A percentile compares a stretch with the other conserved stretches of the same genome.
phyloP scores from a whole-genome alignment of 2,797 vertebrate species.

The Halcyon badia region DNA sequence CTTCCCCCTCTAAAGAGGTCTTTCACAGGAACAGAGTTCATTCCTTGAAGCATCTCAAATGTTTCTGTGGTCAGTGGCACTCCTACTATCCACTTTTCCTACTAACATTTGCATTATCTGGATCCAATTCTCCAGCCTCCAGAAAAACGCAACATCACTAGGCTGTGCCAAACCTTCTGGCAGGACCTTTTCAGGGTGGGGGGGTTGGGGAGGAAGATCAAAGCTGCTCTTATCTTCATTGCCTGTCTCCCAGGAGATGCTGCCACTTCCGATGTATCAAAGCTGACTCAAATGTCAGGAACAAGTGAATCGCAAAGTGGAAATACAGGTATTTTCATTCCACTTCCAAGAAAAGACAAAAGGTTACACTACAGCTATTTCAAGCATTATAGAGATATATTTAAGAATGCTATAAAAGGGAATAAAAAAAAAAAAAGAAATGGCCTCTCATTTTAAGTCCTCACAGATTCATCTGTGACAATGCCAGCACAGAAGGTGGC shows the following conservation, averaged over 20 bases:
- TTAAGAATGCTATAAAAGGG: neutral
- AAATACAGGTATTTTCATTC: constrained; percentile 26
- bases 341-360: constrained; percentile 16
- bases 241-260: neutral
- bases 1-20: neutral
- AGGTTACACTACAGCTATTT: constrained; percentile 5
- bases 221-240: neutral
- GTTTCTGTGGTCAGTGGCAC: neutral
- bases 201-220: neutral
- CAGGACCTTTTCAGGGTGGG: neutral
- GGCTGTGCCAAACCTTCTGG: neutral
- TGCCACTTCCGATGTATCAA: constrained; percentile 13
- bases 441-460: neutral
- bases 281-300: constrained; percentile 20
- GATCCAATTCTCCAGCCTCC: neutral
- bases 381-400: neutral
- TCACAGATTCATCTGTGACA: neutral
- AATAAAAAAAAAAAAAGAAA: neutral
- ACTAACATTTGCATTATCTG: neutral
- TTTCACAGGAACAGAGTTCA: neutral
- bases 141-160: neutral
- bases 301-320: neutral
- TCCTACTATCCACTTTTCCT: neutral
- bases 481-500: neutral
- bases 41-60: neutral